Evolutionary conservation across 2,888 invertebrate species (phyloP), one percentile per base, ranked within the genome.

Genomic region (Imbricaverruca yamaguchii): DNA sequence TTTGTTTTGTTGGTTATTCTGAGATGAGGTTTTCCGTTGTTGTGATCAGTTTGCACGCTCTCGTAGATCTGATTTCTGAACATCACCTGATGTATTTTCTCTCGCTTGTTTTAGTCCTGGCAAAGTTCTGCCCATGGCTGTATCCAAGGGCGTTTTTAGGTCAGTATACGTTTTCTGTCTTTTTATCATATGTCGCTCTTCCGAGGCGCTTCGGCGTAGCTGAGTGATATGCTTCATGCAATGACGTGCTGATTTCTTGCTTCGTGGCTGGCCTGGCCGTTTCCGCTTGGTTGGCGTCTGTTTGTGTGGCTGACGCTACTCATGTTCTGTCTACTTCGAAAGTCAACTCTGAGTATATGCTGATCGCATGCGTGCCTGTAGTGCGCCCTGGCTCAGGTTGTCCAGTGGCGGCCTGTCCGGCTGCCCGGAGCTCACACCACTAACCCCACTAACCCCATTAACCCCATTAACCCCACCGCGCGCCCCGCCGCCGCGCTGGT

Each of bases 1-100:
- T 82, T 57, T 82, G 80, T 82, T 80, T 82, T 65, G 79, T 80
- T 80, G 63, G 78, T 79, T 81, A 81, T 39, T 77, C 69, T 82
- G 80, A 82, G 80, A 55, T 79, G 63, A 81, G 80, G 82, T 79
- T 82, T 80, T 80, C 59, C 15, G 65, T 80, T 80, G 18, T 21
- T 7, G 63, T 80, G 65, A 80, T 56, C 55, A 12, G 23, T 80
- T 67, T 80, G 63, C 80, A 67, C 67, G 67, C 25, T 65, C 67
- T 25, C 77, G 59, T 57, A 74, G 74, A 55, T 18, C 53, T 74
- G 18, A 74, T 74, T 74, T 74, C 53, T 74, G 53, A 21, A 74
- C 74, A 55, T 74, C 74, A 74, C 74, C 74, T 74, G 74, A 74
- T 74, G 74, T 74, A 74, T 74, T 74, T 74, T 79, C 57, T 79